Evolutionary conservation across 2,888 invertebrate genomes (phyloP).

Genomic region (Cantharis lateralis): DNA sequence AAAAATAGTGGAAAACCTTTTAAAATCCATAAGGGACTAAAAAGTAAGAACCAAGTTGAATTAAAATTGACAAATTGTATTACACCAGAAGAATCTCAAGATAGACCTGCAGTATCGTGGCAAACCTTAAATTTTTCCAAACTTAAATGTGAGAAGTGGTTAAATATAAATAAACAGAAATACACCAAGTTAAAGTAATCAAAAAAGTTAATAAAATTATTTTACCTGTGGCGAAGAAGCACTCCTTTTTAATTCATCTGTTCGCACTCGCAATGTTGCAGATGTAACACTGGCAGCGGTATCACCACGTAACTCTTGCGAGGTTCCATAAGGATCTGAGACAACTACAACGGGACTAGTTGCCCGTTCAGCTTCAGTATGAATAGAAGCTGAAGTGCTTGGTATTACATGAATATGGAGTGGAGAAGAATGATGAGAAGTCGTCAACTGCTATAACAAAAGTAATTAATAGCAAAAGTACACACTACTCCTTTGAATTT

Average conservation of each 20-base stretch:
- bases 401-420: constrained; percentile 42
- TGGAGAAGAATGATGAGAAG: constrained; percentile 35
- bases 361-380: constrained; percentile 45
- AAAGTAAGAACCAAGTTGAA: constrained; percentile 33
- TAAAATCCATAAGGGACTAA: constrained; percentile 36
- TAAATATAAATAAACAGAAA: constrained; percentile 38
- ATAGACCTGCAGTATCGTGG: constrained; percentile 41
- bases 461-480: neutral
- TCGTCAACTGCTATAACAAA: constrained; percentile 16
- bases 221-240: constrained; percentile 67
- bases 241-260: constrained; percentile 65
- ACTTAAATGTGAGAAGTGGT: constrained; percentile 47
- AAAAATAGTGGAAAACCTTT: constrained; percentile 31
- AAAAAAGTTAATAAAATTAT: neutral
- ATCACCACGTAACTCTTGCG: constrained; percentile 45
- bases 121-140: constrained; percentile 41
- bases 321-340: constrained; percentile 49
- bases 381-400: constrained; percentile 28
- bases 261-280: constrained; percentile 57
- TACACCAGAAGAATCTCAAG: constrained; percentile 37
- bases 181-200: neutral
- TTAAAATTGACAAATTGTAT: constrained; percentile 42
- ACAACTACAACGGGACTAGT: constrained; percentile 53
- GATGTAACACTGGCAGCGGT: constrained; percentile 36
- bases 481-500: neutral